Conservation (phyloP, 2,113 vertebrate genomes). For the Chionis minor region DNA sequence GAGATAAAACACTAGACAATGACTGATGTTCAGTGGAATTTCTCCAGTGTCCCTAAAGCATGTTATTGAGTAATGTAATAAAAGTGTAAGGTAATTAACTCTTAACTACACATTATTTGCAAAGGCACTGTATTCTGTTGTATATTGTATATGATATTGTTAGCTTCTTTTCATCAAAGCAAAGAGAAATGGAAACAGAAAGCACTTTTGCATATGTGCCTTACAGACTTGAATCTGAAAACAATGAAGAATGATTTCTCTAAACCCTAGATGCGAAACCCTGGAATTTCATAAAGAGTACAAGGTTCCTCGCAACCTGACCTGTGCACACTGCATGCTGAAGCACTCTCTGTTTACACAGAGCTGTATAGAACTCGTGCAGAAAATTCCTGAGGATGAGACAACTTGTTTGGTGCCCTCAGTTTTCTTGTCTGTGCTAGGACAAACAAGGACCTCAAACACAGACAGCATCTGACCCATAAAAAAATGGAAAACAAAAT, state of each 20-base stretch:
- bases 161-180: background rate
- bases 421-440: background rate
- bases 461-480: background rate
- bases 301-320: background rate
- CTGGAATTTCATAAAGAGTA: background rate
- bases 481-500: background rate
- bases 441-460: background rate
- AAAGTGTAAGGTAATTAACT: background rate
- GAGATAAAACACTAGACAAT: background rate
- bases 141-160: background rate
- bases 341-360: background rate
- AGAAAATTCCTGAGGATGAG: background rate
- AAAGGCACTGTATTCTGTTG: background rate
- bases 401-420: background rate
- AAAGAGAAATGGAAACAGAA: background rate
- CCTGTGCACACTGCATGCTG: background rate
- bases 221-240: background rate
- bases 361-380: background rate
- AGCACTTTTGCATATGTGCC: background rate
- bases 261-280: background rate
- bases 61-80: background rate
- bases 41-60: background rate
- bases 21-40: background rate
- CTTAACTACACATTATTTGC: background rate
- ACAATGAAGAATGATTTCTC: background rate